These are phyloP conservation scores for Meriones psammophilus DNA, from an alignment of 2,797 vertebrate genomes.

Conservation along the genomic window DNA sequence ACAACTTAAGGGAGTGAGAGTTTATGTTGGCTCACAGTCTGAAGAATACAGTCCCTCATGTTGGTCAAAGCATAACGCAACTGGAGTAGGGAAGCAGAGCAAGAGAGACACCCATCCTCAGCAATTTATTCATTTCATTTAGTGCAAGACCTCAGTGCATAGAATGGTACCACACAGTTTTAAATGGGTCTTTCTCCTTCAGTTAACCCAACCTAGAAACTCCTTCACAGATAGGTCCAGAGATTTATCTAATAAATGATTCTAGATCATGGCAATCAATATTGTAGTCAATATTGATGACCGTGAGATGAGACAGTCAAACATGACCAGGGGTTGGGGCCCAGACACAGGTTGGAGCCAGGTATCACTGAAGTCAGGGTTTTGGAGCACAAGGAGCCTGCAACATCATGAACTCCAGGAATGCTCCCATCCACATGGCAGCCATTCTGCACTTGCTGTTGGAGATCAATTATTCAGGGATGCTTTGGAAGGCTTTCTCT, in stretches of 20 bases:
- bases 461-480: constrained; percentile 16
- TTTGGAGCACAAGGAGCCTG: background rate
- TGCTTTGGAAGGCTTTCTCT: background rate
- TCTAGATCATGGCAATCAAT: too few relatives aligned
- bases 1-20: background rate
- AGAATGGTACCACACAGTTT: background rate
- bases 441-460: background rate
- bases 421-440: background rate
- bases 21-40: background rate
- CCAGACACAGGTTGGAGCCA: rapidly evolving
- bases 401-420: rapidly evolving
- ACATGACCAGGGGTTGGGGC: background rate
- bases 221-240: background rate
- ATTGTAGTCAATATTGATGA: background rate
- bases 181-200: background rate
- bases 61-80: too few relatives aligned
- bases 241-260: background rate
- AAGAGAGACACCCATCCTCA: too few relatives aligned
- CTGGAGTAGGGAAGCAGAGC: background rate
- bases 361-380: rapidly evolving
- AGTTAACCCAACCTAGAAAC: background rate
- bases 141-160: background rate
- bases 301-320: background rate
- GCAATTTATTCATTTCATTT: background rate
- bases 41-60: background rate